Percentiles rank a stretch among this genome's conserved stretches.
phyloP scores from a whole-genome alignment of 2,888 invertebrate species.

The Drosophila crucigera region DNA sequence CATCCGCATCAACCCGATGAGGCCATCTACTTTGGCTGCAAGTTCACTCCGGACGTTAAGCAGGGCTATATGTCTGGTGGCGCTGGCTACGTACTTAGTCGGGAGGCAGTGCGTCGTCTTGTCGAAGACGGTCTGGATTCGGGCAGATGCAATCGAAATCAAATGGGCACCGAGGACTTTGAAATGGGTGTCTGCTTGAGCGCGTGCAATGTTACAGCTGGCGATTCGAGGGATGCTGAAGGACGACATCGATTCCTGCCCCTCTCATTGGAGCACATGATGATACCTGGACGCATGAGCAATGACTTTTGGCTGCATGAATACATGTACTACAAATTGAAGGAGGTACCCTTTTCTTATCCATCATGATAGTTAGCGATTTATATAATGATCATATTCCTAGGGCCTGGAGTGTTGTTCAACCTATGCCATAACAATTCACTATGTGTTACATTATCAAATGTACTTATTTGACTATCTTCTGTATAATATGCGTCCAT shows the following conservation, averaged over 20 bases:
- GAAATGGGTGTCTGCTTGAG: slow-evolving; percentile 90
- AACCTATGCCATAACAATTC: slow-evolving; percentile 56
- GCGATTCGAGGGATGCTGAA: slow-evolving; percentile 93
- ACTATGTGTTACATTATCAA: slow-evolving; percentile 40
- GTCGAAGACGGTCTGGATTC: slow-evolving; percentile 87
- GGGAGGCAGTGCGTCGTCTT: slow-evolving; percentile 91
- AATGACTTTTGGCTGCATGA: slow-evolving; percentile 96
- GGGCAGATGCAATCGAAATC: slow-evolving; percentile 84
- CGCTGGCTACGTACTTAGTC: slow-evolving; percentile 96
- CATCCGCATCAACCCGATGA: slow-evolving; percentile 89
- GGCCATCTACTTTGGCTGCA: slow-evolving; percentile 95
- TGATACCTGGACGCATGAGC: slow-evolving; percentile 93
- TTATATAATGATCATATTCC: neutral
- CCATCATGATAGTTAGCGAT: neutral
- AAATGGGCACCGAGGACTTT: slow-evolving; percentile 82
- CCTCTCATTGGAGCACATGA: slow-evolving; percentile 95
- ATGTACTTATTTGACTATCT: slow-evolving; percentile 63
- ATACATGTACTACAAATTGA: slow-evolving; percentile 94
- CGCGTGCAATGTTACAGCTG: slow-evolving; percentile 92
- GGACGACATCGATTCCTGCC: slow-evolving; percentile 97
- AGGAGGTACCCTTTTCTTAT: slow-evolving; percentile 86
- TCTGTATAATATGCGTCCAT: slow-evolving; percentile 47
- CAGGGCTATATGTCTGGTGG: slow-evolving; percentile 96
- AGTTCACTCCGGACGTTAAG: slow-evolving; percentile 86
- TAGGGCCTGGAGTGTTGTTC: slow-evolving; percentile 66